Percentiles rank a stretch among this genome's conserved stretches.
Conservation (phyloP, 2,797 vertebrate species). For the Avahi laniger region DNA sequence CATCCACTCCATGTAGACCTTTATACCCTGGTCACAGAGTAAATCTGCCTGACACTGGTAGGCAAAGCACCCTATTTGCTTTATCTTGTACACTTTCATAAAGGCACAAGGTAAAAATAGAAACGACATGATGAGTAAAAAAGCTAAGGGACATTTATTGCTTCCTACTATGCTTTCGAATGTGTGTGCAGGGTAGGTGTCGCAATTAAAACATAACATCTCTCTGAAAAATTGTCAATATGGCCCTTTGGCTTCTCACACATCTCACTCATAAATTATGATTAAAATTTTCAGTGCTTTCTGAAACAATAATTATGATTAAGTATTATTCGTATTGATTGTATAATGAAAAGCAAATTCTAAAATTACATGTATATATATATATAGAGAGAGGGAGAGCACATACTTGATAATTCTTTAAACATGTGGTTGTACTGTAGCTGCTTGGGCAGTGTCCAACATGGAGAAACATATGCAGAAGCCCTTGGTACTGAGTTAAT, state of each 20-base stretch:
- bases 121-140: neutral
- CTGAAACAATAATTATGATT: neutral
- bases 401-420: neutral
- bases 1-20: neutral
- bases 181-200: neutral
- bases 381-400: neutral
- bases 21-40: neutral
- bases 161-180: neutral
- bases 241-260: neutral
- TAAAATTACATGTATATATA: neutral
- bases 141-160: neutral
- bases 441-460: neutral
- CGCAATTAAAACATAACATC: neutral
- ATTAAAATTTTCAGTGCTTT: neutral
- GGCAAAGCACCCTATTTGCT: neutral
- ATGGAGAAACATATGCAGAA: neutral
- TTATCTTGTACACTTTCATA: neutral
- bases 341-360: neutral
- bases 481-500: conserved; percentile 33
- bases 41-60: neutral
- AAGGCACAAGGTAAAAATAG: neutral
- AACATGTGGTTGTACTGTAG: neutral
- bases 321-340: neutral
- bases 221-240: conserved; percentile 14
- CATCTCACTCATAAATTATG: neutral